Base-by-base conservation (phyloP, 1,140 invertebrate genomes). In the Zeugodacus cucurbitae region DNA sequence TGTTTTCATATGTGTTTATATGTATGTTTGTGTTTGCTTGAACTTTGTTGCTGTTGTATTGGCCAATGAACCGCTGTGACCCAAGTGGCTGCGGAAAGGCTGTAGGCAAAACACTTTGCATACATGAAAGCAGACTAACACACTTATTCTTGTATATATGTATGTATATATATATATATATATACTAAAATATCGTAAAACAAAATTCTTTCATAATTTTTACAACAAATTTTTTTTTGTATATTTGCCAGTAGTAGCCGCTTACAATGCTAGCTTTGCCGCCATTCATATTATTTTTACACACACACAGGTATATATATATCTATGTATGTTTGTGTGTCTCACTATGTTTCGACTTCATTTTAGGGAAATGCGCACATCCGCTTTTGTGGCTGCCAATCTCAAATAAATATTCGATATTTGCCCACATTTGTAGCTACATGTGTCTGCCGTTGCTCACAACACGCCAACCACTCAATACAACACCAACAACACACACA, bases 291-390 rank as follows among this genome's bases (percentile, higher is more conserved):
- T 32, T 34, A 17, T 29, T 70, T 37, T 14, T 70, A 20, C 58
- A 26, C 7, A 59, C 22, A 26, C n/a, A 59, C 8, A 26, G 4
- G 1, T 26, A 7, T 54, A 54, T 54, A 54, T 54, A 17, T 62
- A 62, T 62, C 2, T 4, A 26, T 62, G 8, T 62, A 26, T 26
- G n/a, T 26, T n/a, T 59, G 6, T 59, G 2, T 62, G n/a, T 62
- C 0, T 67, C 10, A 29, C 11, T 67, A 1, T 74, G 22, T 54
- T 54, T 67, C 29, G 8, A 67, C 14, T 67, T 34, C 64, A 67
- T 34, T 64, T 62, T 37, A 74, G 67, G 67, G 34, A 74, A 74
- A 74, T 74, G 67, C 22, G 67, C 67, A 74, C 37, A 74, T 74
- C 67, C 67, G 67, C 67, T 74, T 74, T 37, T 74, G 32, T 74